Evolutionary conservation across 2,797 vertebrate species (phyloP), one percentile per base, ranked within the genome.

Genomic region (Urophycis tenuis): DNA sequence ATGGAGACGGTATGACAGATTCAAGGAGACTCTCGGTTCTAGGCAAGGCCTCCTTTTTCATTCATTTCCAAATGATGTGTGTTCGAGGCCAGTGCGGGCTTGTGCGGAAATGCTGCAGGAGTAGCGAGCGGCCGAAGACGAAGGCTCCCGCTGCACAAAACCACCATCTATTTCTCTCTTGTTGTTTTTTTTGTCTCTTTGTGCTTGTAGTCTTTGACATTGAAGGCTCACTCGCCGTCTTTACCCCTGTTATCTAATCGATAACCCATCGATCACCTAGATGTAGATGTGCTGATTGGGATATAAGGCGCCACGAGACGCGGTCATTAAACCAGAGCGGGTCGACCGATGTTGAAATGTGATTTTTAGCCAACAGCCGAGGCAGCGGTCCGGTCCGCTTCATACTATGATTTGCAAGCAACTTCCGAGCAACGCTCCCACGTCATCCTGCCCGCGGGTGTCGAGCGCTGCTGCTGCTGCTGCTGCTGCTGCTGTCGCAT

Each of bases 1-100:
- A 93, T 92, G 92, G 93, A 92, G 88, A 93, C 88, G 85, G 89
- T 78, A 78, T 91, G 89, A 89, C 89, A 91, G 87, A 89, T 90
- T 89, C 88, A 88, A 89, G 91, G 90, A 89, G 87, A 91, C 87
- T 88, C 86, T 81, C 86, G 79, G 82, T 80, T 82, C 79, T 49
- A 77, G 71, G 71, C 39, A 60, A 77, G 87, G 87, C 84, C 90
- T 90, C 87, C 85, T 82, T 89, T 87, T 89, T 89, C 89, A 90
- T 92, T 92, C 90, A 89, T 90, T 84, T 88, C 82, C 82, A 87
- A 81, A 45, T 86, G 6, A 25, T 60, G 53, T 60, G 22, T 25
- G 22, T 60, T 53, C 45, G 64, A 25, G 64, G 64, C 29, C 64
- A 25, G 64, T 10, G 15, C 64, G 64, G 64, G 64, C 64, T 25